phyloP scores from a whole-genome alignment of 2,113 vertebrate genomes.

The Macroglossus sobrinus region DNA sequence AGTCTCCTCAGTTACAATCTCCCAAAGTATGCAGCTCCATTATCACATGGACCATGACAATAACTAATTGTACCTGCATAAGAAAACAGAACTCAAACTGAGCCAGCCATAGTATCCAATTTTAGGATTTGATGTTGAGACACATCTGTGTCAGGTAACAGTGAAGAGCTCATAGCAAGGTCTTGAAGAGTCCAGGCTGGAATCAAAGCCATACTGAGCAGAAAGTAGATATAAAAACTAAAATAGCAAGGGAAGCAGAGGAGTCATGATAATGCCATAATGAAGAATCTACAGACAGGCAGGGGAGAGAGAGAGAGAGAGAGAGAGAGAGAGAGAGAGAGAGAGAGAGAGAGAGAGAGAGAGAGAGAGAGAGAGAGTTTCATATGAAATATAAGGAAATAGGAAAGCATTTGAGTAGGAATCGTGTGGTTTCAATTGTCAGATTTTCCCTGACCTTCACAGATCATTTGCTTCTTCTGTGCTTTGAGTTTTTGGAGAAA shows the following conservation, averaged over 20 bases:
- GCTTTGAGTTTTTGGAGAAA: neutral
- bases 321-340: no score
- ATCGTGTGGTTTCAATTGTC: neutral
- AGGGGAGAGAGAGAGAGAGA: no score
- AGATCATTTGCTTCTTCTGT: neutral
- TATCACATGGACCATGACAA: neutral
- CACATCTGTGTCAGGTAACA: neutral
- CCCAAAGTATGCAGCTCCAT: neutral
- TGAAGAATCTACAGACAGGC: neutral
- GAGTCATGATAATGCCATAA: neutral
- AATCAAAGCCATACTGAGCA: neutral
- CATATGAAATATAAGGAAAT: neutral
- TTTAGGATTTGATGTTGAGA: neutral
- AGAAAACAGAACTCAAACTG: neutral
- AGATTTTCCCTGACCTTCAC: neutral
- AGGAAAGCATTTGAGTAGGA: neutral
- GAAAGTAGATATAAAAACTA: neutral
- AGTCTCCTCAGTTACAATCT: neutral
- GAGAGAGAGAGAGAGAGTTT: neutral
- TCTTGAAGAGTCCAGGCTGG: neutral
- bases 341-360: no score
- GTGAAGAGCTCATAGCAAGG: neutral
- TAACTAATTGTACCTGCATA: neutral
- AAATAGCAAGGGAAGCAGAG: neutral
- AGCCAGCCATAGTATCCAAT: neutral